Percentiles rank a stretch among this genome's conserved stretches.
phyloP scores from a whole-genome alignment of 2,888 invertebrate genomes.

The Coenonympha glycerion region DNA sequence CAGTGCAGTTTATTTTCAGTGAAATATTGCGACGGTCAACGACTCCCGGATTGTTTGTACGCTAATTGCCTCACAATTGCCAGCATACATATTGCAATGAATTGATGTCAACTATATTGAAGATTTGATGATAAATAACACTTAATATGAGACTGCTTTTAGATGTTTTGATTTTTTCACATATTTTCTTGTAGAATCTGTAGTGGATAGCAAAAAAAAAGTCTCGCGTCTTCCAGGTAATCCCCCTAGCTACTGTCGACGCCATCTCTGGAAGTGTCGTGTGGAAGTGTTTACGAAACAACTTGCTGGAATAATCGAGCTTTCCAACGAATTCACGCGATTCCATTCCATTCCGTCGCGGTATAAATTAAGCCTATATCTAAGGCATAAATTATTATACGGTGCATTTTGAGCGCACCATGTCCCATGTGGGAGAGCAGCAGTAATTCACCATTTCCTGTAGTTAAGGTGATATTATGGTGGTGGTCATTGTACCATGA shows the following conservation, averaged over 20 bases:
- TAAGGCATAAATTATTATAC: no score
- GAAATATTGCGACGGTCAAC: conserved; percentile 42
- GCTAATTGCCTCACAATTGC: conserved; percentile 32
- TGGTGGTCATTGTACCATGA: conserved; percentile 54
- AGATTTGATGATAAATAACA: not conserved
- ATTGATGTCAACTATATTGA: not conserved
- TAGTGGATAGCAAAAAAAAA: no score
- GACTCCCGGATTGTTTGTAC: conserved; percentile 41
- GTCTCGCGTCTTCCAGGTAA: no score
- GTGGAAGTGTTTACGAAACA: no score
- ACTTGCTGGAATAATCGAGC: no score
- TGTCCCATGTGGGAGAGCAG: conserved; percentile 51
- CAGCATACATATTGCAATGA: not conserved
- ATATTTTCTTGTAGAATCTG: no score
- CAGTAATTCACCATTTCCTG: conserved; percentile 71
- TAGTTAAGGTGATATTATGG: conserved; percentile 55
- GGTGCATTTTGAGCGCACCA: conserved; percentile 27
- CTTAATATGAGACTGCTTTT: not conserved
- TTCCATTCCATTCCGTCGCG: no score
- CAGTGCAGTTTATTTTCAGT: conserved; percentile 28
- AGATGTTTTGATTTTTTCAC: no score
- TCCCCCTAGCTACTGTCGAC: no score
- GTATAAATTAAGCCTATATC: no score
- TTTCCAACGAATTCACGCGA: no score
- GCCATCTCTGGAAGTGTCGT: no score